Evolutionary conservation across 1,140 invertebrate species (phyloP).

Genomic region (Aricia agestis): DNA sequence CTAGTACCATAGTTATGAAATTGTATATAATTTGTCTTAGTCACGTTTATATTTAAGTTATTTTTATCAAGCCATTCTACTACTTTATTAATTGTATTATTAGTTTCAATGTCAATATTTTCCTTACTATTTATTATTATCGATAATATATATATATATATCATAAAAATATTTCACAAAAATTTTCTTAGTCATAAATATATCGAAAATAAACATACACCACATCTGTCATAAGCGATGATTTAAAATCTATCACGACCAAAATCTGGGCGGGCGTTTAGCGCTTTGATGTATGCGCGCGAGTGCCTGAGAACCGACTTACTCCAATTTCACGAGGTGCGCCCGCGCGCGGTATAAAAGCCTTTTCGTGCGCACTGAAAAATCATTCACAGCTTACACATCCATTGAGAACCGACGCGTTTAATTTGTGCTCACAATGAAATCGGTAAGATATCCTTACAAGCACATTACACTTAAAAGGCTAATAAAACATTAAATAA

Average conservation of each 20-base stretch:
- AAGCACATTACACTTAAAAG: constrained; percentile 10
- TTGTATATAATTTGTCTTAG: too few species aligned
- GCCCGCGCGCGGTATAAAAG: constrained; percentile 60
- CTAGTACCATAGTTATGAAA: too few species aligned
- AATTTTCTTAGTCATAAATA: not conserved
- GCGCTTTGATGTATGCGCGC: constrained; percentile 37
- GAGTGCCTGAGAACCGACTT: constrained; percentile 33
- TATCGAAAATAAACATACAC: not conserved
- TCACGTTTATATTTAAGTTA: too few species aligned
- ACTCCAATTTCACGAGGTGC: constrained; percentile 62
- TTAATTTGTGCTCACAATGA: constrained; percentile 49
- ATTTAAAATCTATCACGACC: constrained; percentile 5
- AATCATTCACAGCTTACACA: constrained; percentile 68
- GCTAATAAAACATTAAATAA: constrained; percentile 6
- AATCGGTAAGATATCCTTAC: constrained; percentile 55
- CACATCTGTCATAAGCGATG: not conserved
- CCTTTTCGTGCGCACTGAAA: constrained; percentile 54
- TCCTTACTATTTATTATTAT: too few species aligned
- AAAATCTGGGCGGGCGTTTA: constrained; percentile 37
- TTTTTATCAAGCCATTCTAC: too few species aligned
- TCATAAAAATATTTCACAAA: not conserved
- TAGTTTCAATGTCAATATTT: too few species aligned
- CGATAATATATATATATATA: too few species aligned
- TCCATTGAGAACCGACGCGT: constrained; percentile 54
- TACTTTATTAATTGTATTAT: too few species aligned